phyloP scores from a whole-genome alignment of 2,797 vertebrate species.

The Limosa lapponica region DNA sequence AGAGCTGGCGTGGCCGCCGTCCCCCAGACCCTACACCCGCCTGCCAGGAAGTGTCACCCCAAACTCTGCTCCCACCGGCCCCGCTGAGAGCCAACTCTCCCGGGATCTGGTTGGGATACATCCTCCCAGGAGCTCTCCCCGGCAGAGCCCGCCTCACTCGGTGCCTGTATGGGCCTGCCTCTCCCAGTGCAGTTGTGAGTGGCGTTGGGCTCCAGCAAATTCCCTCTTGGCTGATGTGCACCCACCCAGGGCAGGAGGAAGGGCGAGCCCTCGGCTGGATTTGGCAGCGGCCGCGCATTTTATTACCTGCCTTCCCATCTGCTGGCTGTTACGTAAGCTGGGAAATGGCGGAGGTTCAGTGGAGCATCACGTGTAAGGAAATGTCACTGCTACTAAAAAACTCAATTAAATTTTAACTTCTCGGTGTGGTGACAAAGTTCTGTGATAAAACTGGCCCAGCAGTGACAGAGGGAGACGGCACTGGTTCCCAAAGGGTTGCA shows the following conservation, averaged over 20 bases:
- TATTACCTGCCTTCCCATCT: conserved; percentile 24
- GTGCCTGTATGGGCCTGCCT: not conserved
- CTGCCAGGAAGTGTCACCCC: not conserved
- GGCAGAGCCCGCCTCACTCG: not conserved
- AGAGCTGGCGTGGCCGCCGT: not conserved
- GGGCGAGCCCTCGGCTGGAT: not conserved
- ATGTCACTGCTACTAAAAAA: not conserved
- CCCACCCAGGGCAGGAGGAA: not conserved
- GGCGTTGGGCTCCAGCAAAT: not conserved
- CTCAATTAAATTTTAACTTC: conserved; percentile 42
- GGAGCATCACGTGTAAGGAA: conserved; percentile 15
- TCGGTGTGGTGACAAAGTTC: not conserved
- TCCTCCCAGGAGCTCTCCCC: not conserved
- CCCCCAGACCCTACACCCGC: not conserved
- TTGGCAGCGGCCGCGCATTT: not conserved
- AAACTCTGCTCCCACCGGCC: not conserved
- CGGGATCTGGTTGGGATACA: not conserved
- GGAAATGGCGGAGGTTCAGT: not conserved
- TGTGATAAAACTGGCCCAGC: not conserved
- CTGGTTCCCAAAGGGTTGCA: not conserved
- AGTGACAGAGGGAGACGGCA: not conserved
- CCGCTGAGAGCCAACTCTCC: not conserved
- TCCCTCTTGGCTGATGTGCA: not conserved
- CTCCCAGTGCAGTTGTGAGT: not conserved
- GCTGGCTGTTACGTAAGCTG: not conserved